Conservation (phyloP, 53 echinoderm and acorn worm species). For the Actinopyga echinites region DNA sequence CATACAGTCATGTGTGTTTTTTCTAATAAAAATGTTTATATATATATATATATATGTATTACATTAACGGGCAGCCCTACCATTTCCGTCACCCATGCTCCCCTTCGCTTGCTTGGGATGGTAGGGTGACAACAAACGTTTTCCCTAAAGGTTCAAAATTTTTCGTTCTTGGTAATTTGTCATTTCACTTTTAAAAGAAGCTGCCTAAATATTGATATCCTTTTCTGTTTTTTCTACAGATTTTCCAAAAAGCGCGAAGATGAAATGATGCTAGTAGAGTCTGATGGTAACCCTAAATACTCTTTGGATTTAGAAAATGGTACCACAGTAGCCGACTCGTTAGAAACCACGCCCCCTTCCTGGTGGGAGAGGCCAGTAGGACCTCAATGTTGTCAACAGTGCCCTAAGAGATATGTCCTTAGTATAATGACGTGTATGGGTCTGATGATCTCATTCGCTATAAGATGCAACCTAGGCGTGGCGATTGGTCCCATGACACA, state of each 20-base stretch:
- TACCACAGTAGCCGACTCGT: constrained; percentile 50
- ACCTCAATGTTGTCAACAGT: constrained; percentile 19
- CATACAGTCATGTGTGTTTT: too few relatives aligned
- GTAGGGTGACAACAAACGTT: too few relatives aligned
- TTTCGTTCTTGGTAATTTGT: too few relatives aligned
- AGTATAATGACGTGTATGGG: constrained; percentile 88
- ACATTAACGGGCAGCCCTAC: too few relatives aligned
- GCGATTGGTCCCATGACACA: constrained; percentile 95
- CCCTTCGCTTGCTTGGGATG: too few relatives aligned
- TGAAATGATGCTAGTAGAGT: constrained; percentile 62
- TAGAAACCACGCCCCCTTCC: constrained; percentile 4
- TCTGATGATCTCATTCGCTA: constrained; percentile 92
- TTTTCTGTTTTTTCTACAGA: constrained; percentile 29
- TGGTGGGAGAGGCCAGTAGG: constrained; percentile 34
- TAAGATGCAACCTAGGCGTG: constrained; percentile 92
- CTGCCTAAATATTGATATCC: too few relatives aligned
- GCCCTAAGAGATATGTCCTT: constrained; percentile 83
- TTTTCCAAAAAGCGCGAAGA: constrained; percentile 56
- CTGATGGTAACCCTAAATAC: constrained; percentile 46
- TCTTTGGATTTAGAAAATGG: constrained; percentile 51
- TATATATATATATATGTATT: too few relatives aligned
- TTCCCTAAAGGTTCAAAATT: too few relatives aligned
- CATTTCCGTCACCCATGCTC: too few relatives aligned
- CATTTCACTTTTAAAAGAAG: too few relatives aligned
- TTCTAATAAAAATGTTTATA: too few relatives aligned